A percentile compares a stretch with the other conserved stretches of the same genome.
These are phyloP conservation scores for Drosophila mojavensis DNA, from an alignment of 1,140 invertebrate genomes.

Conservation along the genomic window DNA sequence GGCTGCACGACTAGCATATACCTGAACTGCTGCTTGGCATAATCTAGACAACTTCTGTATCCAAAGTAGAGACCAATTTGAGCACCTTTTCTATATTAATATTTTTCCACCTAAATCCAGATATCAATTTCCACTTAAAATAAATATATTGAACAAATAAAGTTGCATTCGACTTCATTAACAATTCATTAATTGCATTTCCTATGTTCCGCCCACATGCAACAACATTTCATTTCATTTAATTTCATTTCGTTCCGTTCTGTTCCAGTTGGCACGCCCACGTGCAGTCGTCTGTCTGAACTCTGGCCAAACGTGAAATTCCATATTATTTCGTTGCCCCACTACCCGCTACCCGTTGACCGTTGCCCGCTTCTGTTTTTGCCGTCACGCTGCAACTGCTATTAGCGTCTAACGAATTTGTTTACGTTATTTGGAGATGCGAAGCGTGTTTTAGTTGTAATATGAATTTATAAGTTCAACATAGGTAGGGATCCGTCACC, in stretches of 20 bases:
- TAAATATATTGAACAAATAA: neutral
- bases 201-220: constrained; percentile 9
- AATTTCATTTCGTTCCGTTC: constrained; percentile 29
- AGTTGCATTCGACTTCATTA: constrained; percentile 6
- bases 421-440: constrained; percentile 45
- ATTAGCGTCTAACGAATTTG: constrained; percentile 72
- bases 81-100: too few relatives aligned
- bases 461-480: constrained; percentile 39
- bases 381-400: constrained; percentile 36
- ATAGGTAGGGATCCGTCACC: neutral
- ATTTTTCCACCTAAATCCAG: too few relatives aligned
- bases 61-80: too few relatives aligned
- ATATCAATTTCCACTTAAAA: too few relatives aligned
- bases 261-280: constrained; percentile 39
- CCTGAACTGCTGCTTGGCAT: too few relatives aligned
- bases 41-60: too few relatives aligned
- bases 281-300: constrained; percentile 19
- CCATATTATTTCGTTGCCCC: neutral
- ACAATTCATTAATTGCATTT: constrained; percentile 41
- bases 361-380: constrained; percentile 1
- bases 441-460: constrained; percentile 57
- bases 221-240: constrained; percentile 16
- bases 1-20: too few relatives aligned
- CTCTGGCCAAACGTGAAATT: constrained; percentile 31
- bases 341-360: too few relatives aligned